Base-by-base conservation (phyloP, 64 coral and sea anemone species). In the Pachyseris speciosa region DNA sequence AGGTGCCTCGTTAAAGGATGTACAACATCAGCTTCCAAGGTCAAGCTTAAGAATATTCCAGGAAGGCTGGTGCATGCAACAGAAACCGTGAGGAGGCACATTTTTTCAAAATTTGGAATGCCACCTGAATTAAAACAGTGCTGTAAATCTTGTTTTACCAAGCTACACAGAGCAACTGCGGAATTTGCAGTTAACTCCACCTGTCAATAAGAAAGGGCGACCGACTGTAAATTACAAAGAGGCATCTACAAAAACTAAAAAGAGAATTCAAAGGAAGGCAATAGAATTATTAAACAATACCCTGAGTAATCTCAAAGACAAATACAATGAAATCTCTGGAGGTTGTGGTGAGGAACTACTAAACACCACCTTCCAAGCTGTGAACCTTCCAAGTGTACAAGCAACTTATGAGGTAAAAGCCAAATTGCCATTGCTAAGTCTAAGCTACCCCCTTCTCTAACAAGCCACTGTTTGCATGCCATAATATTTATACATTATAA, bases 1-100 rank as follows among this genome's bases (percentile, higher is more conserved):
- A 81, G 2, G 77, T 57, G 77, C 77, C 15, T 58, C 10, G 49
- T 81, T 26, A 81, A 58, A 81, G 77, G 77, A 20, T 81, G 77
- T 83, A 61, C 33, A 83, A 83, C 79, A 61, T 53, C 79, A 83
- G 79, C 51, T 17, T 83, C 79, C 52, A 83, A 83, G 24, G 79
- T 83, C 52, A 83, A 83, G 29, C 79, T 83, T n/a, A 34, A 63
- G 37, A 64, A 38, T 16, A 83, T 83, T 37, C 79, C 79, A 83
- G 79, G 79, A 83, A 83, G 55, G 40, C 55, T 83, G 33, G 40
- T 38, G 37, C 79, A 63, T 52, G 79, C 79, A 83, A 83, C 79
- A 83, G 53, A 83, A 22, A 31, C 53, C 64, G 77, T 81, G 20
- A 83, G 55, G 79, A 31, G 55, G 17, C 34, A 37, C 33, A 20